Base-by-base conservation (phyloP, 2,888 invertebrate species). In the Gymnoscelis rufifasciata region DNA sequence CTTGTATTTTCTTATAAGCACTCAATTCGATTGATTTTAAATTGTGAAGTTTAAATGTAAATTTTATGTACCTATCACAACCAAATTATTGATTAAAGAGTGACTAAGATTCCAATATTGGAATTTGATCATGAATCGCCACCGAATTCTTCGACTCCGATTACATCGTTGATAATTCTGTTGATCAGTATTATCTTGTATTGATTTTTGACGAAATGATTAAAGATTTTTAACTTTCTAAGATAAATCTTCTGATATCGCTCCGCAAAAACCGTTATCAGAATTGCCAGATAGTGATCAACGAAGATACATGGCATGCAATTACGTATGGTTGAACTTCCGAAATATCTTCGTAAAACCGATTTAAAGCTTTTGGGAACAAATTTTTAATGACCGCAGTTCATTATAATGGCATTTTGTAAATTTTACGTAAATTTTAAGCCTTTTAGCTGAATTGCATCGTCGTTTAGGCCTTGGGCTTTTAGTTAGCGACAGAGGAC, bases 191-290 rank as follows among this genome's bases (percentile, higher is more conserved):
- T 26, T 15, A 13, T 26, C 30, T 37, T 35, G 24, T 27, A 68
- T 73, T 69, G 73, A 74, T 71, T 81, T 78, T 78, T 76, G 81
- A 79, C 74, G 71, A 61, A 60, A 57, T 66, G 77, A 83, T 83
- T 78, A 76, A 58, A 78, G 73, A 74, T 74, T 77, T 76, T 79
- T 64, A 72, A 72, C 63, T 72, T 64, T 62, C 57, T 57, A 62
- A 67, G 75, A 77, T 78, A 71, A 73, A 74, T 73, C 70, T 67
- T 60, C 64, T 66, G 63, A 63, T 68, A 71, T 63, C 61, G 57
- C 60, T 72, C 75, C 66, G 65, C 52, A 58, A 71, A 74, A 63
- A 59, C 64, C 64, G 64, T 73, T 74, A 72, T 74, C 69, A 24
- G 38, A 51, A 56, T 61, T 55, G 56, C 55, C 53, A 53, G 59